phyloP scores from a whole-genome alignment of 92 coral and sea anemone genomes.

The Virgularia gustaviana region DNA sequence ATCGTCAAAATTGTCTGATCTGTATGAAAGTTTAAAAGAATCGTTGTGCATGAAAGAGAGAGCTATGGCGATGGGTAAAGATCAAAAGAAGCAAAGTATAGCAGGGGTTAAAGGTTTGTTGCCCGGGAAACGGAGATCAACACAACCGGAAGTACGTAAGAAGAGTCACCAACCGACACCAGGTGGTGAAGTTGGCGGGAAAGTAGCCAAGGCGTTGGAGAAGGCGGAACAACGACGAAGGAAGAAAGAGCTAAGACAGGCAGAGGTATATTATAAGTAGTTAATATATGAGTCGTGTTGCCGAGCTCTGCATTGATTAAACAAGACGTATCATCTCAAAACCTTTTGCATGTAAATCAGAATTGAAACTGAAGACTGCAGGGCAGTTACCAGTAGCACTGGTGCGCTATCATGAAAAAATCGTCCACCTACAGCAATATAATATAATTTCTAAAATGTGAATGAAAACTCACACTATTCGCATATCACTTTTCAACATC shows the following conservation, averaged over 20 bases:
- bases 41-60: conserved; percentile 51
- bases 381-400: no score
- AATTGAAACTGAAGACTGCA: no score
- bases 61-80: conserved; percentile 67
- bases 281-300: no score
- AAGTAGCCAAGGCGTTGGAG: conserved; percentile 91
- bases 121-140: conserved; percentile 28
- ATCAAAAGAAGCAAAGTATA: conserved; percentile 40
- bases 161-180: conserved; percentile 19
- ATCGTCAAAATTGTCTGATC: conserved; percentile 77
- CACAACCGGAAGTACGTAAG: conserved; percentile 11
- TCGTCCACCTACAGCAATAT: no score
- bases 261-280: conserved; percentile 58
- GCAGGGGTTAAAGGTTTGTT: conserved; percentile 30
- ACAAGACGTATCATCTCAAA: no score
- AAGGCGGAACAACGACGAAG: conserved; percentile 89
- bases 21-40: conserved; percentile 67
- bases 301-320: no score
- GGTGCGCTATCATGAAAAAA: no score
- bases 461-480: no score
- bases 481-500: no score
- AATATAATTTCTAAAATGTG: no score
- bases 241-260: conserved; percentile 85
- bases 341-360: no score
- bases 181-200: conserved; percentile 87